Percentiles rank a stretch among this genome's conserved stretches.
Conservation (phyloP, 2,888 invertebrate genomes). For the Tiphia femorata region DNA sequence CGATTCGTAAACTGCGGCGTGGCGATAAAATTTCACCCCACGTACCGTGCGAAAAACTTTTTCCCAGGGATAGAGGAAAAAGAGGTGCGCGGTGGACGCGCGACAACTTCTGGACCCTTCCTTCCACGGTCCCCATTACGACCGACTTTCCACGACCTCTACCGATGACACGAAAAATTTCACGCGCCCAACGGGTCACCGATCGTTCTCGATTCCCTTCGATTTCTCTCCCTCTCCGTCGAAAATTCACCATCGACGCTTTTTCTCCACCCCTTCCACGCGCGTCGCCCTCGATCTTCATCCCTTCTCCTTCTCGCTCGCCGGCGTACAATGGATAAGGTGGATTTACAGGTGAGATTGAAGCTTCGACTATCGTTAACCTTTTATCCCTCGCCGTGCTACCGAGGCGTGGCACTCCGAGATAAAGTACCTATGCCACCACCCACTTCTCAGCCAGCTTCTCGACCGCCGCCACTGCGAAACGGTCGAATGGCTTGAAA, state of each 20-base stretch:
- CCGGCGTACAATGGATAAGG: neutral
- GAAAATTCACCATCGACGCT: neutral
- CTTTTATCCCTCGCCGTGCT: slow-evolving; percentile 26
- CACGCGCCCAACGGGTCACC: neutral
- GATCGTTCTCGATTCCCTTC: too few relatives aligned
- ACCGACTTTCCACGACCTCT: too few relatives aligned
- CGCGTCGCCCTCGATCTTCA: neutral
- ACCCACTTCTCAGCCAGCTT: slow-evolving; percentile 11
- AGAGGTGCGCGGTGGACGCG: neutral
- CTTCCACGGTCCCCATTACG: too few relatives aligned
- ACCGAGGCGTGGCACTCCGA: slow-evolving; percentile 18
- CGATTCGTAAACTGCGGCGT: neutral
- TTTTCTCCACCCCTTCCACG: neutral
- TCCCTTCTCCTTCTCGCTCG: neutral
- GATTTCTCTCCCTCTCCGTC: too few relatives aligned
- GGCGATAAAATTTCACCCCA: neutral
- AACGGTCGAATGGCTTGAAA: slow-evolving; percentile 22
- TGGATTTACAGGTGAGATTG: slow-evolving; percentile 17
- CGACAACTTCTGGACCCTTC: neutral
- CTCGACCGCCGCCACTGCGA: too few relatives aligned
- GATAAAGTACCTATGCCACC: slow-evolving; percentile 25
- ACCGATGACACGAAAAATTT: neutral
- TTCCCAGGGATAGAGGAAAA: slow-evolving; percentile 3
- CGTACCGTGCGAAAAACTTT: neutral
- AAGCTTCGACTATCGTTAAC: slow-evolving; percentile 29